Conservation (phyloP, 1,140 invertebrate species). For the Euura saliciscinereae region DNA sequence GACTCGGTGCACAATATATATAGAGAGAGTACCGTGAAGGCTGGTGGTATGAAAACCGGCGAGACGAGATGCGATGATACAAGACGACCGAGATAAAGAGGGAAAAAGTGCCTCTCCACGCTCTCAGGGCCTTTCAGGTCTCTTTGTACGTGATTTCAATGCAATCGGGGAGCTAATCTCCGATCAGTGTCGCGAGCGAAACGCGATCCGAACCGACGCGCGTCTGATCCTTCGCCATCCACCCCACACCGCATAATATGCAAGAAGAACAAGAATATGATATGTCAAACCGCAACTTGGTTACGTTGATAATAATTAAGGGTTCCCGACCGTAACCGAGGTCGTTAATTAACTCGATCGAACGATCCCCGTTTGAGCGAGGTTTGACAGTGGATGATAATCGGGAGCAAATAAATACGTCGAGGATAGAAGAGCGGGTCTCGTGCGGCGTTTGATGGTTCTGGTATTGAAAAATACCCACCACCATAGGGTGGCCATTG, state of each 20-base stretch:
- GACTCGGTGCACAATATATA: too few relatives aligned
- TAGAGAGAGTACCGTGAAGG: too few relatives aligned
- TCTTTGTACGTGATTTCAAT: conserved; percentile 60
- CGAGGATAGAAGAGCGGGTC: too few relatives aligned
- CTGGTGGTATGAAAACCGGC: too few relatives aligned
- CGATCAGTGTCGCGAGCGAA: conserved; percentile 59
- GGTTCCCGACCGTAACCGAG: background rate
- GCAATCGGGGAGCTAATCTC: conserved; percentile 58
- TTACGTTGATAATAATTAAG: background rate
- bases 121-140: conserved; percentile 40
- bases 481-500: conserved; percentile 30
- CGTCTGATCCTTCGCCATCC: conserved; percentile 32
- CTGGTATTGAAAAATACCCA: conserved; percentile 19
- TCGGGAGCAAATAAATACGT: background rate
- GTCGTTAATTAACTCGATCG: conserved; percentile 9
- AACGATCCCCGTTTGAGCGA: background rate
- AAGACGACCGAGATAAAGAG: background rate
- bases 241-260: too few relatives aligned
- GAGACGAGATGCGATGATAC: conserved; percentile 11
- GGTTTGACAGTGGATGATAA: conserved; percentile 6
- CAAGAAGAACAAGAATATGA: background rate
- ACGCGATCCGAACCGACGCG: conserved; percentile 56
- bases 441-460: conserved; percentile 22
- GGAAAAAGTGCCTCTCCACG: conserved; percentile 27
- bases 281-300: too few relatives aligned